These are phyloP conservation scores for Acropternis orthonyx DNA, from an alignment of 2,797 vertebrate genomes.

Conservation along the genomic window DNA sequence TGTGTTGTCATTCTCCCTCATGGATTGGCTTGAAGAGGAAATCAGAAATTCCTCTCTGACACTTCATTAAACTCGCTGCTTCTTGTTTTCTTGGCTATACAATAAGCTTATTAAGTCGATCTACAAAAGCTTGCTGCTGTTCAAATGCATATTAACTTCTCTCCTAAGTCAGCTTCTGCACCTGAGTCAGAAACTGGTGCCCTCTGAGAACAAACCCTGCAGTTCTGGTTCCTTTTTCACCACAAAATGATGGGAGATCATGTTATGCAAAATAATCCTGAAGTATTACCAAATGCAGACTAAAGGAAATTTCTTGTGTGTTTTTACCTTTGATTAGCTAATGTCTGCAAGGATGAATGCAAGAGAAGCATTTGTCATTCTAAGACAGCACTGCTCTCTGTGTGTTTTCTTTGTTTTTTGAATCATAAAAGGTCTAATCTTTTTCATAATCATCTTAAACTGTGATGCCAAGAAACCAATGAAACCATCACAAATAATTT, in stretches of 20 bases:
- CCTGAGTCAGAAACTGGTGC: neutral
- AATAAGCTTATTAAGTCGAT: neutral
- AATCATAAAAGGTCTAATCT: neutral
- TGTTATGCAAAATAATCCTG: neutral
- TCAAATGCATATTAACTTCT: neutral
- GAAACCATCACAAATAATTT: neutral
- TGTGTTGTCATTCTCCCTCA: neutral
- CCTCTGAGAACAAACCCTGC: neutral
- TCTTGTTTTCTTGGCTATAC: neutral
- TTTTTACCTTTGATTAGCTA: neutral
- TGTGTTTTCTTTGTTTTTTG: neutral
- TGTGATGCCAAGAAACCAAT: neutral
- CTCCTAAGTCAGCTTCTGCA: neutral
- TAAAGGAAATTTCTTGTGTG: neutral
- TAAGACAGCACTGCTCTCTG: neutral
- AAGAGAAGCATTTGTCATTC: neutral
- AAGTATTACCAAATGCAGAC: neutral
- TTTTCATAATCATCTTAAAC: neutral
- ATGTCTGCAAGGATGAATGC: neutral
- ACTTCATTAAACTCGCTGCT: neutral
- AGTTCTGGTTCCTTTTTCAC: neutral
- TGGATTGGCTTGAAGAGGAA: neutral
- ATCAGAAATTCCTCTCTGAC: neutral
- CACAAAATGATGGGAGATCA: neutral
- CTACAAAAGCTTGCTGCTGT: neutral